Base-by-base conservation (phyloP, 2,113 vertebrate genomes). In the Craseonycteris thonglongyai region DNA sequence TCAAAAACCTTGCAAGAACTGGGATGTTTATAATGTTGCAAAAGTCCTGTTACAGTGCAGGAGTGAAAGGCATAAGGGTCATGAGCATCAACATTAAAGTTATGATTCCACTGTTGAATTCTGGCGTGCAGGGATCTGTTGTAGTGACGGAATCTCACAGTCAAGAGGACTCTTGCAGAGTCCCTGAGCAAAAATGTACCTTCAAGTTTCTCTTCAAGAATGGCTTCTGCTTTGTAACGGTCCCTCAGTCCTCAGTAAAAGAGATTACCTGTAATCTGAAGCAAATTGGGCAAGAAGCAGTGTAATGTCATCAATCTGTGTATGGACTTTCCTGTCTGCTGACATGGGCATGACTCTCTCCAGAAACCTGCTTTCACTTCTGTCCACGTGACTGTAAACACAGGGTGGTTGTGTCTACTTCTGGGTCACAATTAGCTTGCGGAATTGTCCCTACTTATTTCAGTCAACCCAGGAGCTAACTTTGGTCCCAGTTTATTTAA, bases 1-100 rank as follows among this genome's bases (percentile, higher is more conserved):
- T 99, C 99, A 83, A 99, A 99, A 98, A 99, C 99, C 99, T 99
- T 99, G 98, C 99, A 99, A 83, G 99, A 99, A 96, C 99, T 99
- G 66, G 99, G 99, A 95, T 99, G 99, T 97, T 99, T 99, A 97
- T 99, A 99, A 98, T 99, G 99, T 97, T 99, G 99, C 97, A 99
- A 98, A 95, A 99, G 98, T 92, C 99, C 99, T 6, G 99, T 99
- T 71, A 99, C 99, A 1, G 99, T 99, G 97, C 99, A 99, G 95
- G 99, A 99, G 98, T 99, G 99, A 98, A 99, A 99, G 86, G 99
- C 99, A 74, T 99, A 99, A 19, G 99, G 99, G 94, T 99, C 99
- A 0, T 99, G 99, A 12, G 99, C 99, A 45, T 99, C 99, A 0
- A 99, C 99, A 97, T 99, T 99, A 68, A 99, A 99, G 97, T 99